Base-by-base conservation (phyloP, 2,113 vertebrate species). In the Siniperca knerii region DNA sequence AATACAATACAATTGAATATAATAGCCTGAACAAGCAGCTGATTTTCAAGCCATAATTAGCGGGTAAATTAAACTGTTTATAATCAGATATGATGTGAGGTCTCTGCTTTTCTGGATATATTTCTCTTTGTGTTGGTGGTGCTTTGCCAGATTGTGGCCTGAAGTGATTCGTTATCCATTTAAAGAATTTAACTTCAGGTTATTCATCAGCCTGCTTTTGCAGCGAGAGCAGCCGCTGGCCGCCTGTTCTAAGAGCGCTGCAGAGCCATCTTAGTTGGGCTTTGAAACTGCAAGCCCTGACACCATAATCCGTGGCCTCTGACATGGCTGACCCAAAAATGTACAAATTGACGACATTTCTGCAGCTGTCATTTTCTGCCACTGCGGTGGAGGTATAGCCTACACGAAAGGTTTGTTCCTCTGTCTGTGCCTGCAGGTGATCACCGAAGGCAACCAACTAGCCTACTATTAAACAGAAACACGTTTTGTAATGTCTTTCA, bases 251-350 rank as follows among this genome's bases (percentile, higher is more conserved):
- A 25, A 20, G 66, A 61, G 52, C 6, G 33, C 77, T 66, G 33
- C 60, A 6, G 46, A 69, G 33, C 29, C 69, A 78, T 25, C 4
- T 75, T 62, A 52, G 54, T 75, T 62, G 46, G 54, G 40, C 77
- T 73, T 73, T 1, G 16, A 42, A 9, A 33, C 29, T 37, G 12
- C 12, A 11, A 50, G 48, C 65, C n/a, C 16, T 67, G 64, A 54
- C 76, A 52, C 54, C 62, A 8, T 80, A 61, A 83, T 87, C 52
- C 83, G 29, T 78, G 75, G 60, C 44, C 67, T 76, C 4, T 69
- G 72, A 75, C 67, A 3, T 25, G 64, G 29, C 37, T 86, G 73
- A 77, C 44, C 61, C n/a, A 4, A 61, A 66, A 33, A 40, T 46
- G n/a, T 20, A 25, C 37, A 75, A 57, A 40, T 2, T 18, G 11